A percentile compares a stretch with the other conserved stretches of the same genome.
Evolutionary conservation across 2,797 vertebrate genomes (phyloP).

Genomic region (Gouania willdenowi): DNA sequence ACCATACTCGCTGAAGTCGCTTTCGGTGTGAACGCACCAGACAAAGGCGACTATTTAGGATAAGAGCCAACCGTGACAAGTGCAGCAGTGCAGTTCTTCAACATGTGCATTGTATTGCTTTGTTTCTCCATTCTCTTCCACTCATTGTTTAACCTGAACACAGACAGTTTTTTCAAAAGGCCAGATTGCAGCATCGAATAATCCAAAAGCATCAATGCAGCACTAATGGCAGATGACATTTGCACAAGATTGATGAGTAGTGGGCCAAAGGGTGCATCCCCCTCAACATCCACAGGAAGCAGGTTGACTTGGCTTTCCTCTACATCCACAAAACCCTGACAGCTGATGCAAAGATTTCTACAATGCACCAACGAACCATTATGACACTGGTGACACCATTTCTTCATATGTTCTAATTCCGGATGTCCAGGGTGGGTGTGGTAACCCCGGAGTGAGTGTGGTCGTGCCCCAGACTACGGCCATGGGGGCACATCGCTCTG

Average conservation of each 20-base stretch:
- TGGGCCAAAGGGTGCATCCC: conserved; percentile 62
- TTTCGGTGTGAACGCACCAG: too few relatives aligned
- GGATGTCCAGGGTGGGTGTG: conserved; percentile 23
- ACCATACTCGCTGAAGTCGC: too few relatives aligned
- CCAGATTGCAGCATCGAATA: too few relatives aligned
- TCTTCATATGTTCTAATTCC: conserved; percentile 58
- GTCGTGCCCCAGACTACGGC: conserved; percentile 32
- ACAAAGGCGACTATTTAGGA: too few relatives aligned
- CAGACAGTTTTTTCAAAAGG: too few relatives aligned
- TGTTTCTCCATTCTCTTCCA: too few relatives aligned
- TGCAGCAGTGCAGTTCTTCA: too few relatives aligned
- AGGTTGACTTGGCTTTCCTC: conserved; percentile 47
- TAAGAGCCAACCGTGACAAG: too few relatives aligned
- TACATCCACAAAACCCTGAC: conserved; percentile 63
- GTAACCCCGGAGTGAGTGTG: not conserved
- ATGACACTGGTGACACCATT: conserved; percentile 34
- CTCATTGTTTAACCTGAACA: too few relatives aligned
- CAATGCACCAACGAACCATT: conserved; percentile 23
- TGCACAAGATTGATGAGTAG: conserved; percentile 65
- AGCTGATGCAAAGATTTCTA: conserved; percentile 39
- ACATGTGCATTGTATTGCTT: too few relatives aligned
- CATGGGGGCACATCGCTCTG: conserved; percentile 48
- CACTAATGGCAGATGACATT: conserved; percentile 55
- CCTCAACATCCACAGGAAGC: conserved; percentile 70
- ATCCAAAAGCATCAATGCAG: conserved; percentile 43